Evolutionary conservation across 2,113 vertebrate genomes (phyloP), one percentile per base, ranked within the genome.

Genomic region (Aptenodytes forsteri): DNA sequence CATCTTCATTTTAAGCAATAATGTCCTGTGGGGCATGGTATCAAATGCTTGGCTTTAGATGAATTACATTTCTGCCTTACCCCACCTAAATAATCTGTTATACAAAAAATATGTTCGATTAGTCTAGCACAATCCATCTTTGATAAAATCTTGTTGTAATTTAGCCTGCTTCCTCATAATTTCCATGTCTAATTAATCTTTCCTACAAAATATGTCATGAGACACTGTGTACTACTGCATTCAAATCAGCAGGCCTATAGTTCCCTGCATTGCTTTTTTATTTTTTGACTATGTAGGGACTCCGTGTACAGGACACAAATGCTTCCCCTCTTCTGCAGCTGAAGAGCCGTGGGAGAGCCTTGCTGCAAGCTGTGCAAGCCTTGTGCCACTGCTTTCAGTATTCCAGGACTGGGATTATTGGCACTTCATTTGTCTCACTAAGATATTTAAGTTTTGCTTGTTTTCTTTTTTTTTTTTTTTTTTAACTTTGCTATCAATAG

Each of bases 91-190:
- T 66, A 83, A 94, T 73, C 84, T 87, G 49, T 36, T 85, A n/a
- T 23, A 90, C 3, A 16, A 86, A 56, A 85, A 88, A 91, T 58
- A 94, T 54, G 61, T 65, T 93, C 90, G 93, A 94, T 94, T 93
- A 94, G 66, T 38, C 58, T 16, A 83, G 34, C 58, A 97, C 93
- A 93, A 95, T 80, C 85, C 58, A 83, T 62, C 87, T 73, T 77
- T 58, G 97, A 96, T 97, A 95, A 92, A 96, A 97, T 94, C 93
- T 95, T 46, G 16, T 32, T 44, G 79, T 14, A 90, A 80, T 93
- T 88, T 73, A 88, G 42, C 62, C 79, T 90, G 46, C 90, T 96
- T 96, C 95, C 96, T 96, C 90, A 97, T 97, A 90, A 95, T 88
- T 96, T 88, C 85, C 82, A 88, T 3, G 30, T 77, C 44, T 95